Base-by-base conservation (phyloP, 2,113 vertebrate genomes). In the Dunckerocampus dactyliophorus region DNA sequence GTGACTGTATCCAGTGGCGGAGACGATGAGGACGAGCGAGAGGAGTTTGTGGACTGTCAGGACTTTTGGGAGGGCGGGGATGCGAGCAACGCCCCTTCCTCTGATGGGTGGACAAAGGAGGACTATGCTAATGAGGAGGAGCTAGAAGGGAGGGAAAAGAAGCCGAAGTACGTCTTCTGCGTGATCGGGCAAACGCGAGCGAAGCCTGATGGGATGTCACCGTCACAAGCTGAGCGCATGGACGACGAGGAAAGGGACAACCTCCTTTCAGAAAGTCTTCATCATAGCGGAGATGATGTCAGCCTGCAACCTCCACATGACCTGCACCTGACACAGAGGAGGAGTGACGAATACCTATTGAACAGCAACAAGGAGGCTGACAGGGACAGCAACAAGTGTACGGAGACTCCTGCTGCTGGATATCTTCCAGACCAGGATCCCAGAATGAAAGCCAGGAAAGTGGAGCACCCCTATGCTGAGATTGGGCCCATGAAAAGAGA, bases 1-100 rank as follows among this genome's bases (percentile, higher is more conserved):
- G 71, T 89, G n/a, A 89, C 85, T 0, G 49, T 88, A 50, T 90
- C 89, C 49, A 89, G 89, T 43, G 75, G 88, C 8, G 82, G 71
- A 20, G 88, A 89, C 0, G 81, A 79, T 1, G 82, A 85, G 24
- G 78, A 86, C 24, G 76, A 84, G 9, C 82, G 83, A 31, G 84
- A 86, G 11, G 58, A 73, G 37, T 88, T 89, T 67, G 63, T 83
- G 69, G 89, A 90, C 68, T 89, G 82, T 71, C 75, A 61, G 47
- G 86, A 90, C 39, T 87, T 71, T 66, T 85, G 57, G 79, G 82
- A 85, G 28, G 63, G 46, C 61, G 71, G 59, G 50, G 28, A 22
- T 31, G 3, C 52, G 13, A 1, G 47, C 20, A 47, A 78, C 16
- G 14, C 21, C 12, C 16, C 15, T 28, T 52, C 79, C 58, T 47